Evolutionary conservation across 2,113 vertebrate genomes (phyloP).

Genomic region (Xenotilapia flavipinnis): DNA sequence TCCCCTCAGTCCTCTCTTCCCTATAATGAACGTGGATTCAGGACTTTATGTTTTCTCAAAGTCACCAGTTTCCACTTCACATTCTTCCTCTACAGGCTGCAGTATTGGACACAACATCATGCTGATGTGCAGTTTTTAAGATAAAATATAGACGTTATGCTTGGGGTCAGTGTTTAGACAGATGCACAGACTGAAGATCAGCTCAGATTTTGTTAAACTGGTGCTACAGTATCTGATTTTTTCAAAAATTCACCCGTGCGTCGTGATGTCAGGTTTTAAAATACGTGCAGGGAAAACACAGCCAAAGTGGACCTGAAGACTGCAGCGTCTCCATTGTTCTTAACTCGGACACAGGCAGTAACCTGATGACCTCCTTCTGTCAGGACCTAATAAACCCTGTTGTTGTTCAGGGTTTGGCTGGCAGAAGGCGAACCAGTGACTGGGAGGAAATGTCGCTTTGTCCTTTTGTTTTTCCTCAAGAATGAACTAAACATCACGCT

Average conservation of each 20-base stretch:
- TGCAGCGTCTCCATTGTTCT: not conserved
- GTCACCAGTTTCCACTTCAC: not conserved
- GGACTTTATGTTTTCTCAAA: not conserved
- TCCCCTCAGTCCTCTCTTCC: not conserved
- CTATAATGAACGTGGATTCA: not conserved
- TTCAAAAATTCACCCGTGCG: not conserved
- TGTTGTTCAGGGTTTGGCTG: not conserved
- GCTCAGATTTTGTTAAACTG: not conserved
- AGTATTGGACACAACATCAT: not conserved
- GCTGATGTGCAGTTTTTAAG: not conserved
- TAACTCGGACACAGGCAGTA: not conserved
- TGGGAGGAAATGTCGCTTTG: slow-evolving; percentile 37
- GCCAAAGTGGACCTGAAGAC: not conserved
- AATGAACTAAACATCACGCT: slow-evolving; percentile 12
- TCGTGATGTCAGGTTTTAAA: not conserved
- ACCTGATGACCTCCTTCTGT: not conserved
- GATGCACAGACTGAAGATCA: not conserved
- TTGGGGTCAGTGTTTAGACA: not conserved
- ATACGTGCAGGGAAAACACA: not conserved
- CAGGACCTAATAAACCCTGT: not conserved
- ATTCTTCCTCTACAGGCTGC: not conserved
- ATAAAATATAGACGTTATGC: not conserved
- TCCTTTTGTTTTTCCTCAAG: slow-evolving; percentile 42
- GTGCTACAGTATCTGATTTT: not conserved
- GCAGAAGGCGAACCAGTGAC: not conserved